phyloP scores from a whole-genome alignment of 2,113 vertebrate species.

The Laticauda colubrina region DNA sequence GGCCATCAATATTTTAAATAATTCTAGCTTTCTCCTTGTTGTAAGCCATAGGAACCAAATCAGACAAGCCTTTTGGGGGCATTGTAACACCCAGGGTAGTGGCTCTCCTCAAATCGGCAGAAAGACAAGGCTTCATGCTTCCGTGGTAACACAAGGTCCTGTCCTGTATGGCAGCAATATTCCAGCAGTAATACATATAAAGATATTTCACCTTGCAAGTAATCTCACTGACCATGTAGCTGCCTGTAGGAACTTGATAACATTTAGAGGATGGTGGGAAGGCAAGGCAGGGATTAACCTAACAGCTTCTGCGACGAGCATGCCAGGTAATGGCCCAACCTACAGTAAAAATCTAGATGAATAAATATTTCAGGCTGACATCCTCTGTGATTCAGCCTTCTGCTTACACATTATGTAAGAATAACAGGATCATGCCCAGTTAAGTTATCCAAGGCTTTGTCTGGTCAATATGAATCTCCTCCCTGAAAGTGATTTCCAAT shows the following conservation, averaged over 20 bases:
- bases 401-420: not conserved
- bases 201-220: not conserved
- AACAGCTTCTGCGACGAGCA: not conserved
- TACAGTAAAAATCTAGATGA: not conserved
- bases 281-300: not conserved
- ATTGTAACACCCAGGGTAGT: not conserved
- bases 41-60: not conserved
- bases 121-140: not conserved
- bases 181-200: not conserved
- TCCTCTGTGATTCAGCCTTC: not conserved
- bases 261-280: not conserved
- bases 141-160: not conserved
- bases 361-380: not conserved
- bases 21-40: not conserved
- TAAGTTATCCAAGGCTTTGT: not conserved
- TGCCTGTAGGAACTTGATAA: not conserved
- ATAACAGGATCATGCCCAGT: not conserved
- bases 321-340: not conserved
- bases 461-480: not conserved
- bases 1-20: not conserved
- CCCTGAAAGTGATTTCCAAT: not conserved
- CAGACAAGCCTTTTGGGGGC: not conserved
- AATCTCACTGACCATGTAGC: not conserved
- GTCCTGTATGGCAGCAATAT: not conserved
- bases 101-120: not conserved